These are phyloP conservation scores for Acrobasis consociella DNA, from an alignment of 2,888 invertebrate genomes.

Conservation along the genomic window DNA sequence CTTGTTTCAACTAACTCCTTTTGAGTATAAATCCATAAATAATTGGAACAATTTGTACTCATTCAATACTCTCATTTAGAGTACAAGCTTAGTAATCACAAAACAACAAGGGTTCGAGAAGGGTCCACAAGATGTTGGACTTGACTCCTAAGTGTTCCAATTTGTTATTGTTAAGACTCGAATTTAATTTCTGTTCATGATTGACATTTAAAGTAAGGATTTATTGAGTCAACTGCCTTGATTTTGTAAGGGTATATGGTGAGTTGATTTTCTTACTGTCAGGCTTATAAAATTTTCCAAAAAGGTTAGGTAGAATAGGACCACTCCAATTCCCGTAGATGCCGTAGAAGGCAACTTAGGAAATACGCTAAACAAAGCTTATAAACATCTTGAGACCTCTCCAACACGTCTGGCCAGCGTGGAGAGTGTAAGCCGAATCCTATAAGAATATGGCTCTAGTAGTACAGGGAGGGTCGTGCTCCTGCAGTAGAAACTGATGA, in stretches of 20 bases:
- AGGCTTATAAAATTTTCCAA: too few relatives aligned
- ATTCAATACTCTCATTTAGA: constrained; percentile 28
- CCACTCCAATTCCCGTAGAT: too few relatives aligned
- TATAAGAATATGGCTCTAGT: too few relatives aligned
- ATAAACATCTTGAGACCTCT: too few relatives aligned
- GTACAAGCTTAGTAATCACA: constrained; percentile 49
- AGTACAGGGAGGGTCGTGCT: too few relatives aligned
- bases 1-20: not conserved
- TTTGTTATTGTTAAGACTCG: not conserved
- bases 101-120: constrained; percentile 46
- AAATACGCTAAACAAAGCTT: too few relatives aligned
- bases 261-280: too few relatives aligned
- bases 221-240: not conserved
- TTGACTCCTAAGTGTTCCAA: constrained; percentile 23
- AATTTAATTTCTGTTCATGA: not conserved
- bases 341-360: too few relatives aligned
- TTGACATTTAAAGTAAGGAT: not conserved
- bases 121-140: constrained; percentile 32
- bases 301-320: too few relatives aligned
- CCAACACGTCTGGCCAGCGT: too few relatives aligned
- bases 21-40: constrained; percentile 40
- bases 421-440: too few relatives aligned
- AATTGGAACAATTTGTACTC: constrained; percentile 44
- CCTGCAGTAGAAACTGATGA: too few relatives aligned
- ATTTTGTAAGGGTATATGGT: not conserved